Conservation (phyloP, 2,888 invertebrate species). For the Plagodis pulveraria region DNA sequence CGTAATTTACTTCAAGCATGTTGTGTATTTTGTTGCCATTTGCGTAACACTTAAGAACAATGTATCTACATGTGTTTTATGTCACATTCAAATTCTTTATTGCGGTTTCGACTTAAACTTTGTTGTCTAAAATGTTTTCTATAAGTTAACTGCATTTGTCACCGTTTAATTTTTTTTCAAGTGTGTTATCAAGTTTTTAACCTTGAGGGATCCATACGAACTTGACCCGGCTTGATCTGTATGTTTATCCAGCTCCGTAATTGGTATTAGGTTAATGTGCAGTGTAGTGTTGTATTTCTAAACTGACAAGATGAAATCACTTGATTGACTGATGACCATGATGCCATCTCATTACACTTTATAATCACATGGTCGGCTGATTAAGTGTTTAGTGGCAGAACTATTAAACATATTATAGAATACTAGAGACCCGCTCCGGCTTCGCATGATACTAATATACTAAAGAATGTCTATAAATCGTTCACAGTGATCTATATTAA, state of each 20-base stretch:
- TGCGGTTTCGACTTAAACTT: slow-evolving; percentile 21
- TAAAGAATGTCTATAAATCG: too few relatives aligned
- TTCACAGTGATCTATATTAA: too few relatives aligned
- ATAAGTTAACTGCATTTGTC: slow-evolving; percentile 16
- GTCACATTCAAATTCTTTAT: slow-evolving; percentile 32
- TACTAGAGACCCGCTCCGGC: too few relatives aligned
- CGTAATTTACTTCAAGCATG: slow-evolving; percentile 9
- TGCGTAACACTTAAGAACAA: slow-evolving; percentile 33
- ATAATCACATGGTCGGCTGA: slow-evolving; percentile 5
- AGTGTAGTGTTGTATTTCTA: slow-evolving; percentile 20
- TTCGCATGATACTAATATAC: too few relatives aligned
- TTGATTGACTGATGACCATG: slow-evolving; percentile 25
- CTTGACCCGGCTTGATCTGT: slow-evolving; percentile 52
- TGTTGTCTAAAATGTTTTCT: slow-evolving; percentile 30
- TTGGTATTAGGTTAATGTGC: slow-evolving; percentile 30
- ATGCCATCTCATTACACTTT: slow-evolving; percentile 16
- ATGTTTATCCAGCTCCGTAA: slow-evolving; percentile 29
- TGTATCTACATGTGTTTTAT: slow-evolving; percentile 29
- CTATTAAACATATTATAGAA: too few relatives aligned
- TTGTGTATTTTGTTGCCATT: slow-evolving; percentile 21
- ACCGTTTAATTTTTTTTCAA: neutral
- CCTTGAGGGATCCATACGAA: slow-evolving; percentile 52
- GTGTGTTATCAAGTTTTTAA: slow-evolving; percentile 29
- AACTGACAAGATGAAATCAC: slow-evolving; percentile 13
- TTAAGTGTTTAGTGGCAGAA: neutral